Percentiles rank a stretch among this genome's conserved stretches.
Evolutionary conservation across 1,140 invertebrate species (phyloP).

Genomic region (Penaeus japonicus): DNA sequence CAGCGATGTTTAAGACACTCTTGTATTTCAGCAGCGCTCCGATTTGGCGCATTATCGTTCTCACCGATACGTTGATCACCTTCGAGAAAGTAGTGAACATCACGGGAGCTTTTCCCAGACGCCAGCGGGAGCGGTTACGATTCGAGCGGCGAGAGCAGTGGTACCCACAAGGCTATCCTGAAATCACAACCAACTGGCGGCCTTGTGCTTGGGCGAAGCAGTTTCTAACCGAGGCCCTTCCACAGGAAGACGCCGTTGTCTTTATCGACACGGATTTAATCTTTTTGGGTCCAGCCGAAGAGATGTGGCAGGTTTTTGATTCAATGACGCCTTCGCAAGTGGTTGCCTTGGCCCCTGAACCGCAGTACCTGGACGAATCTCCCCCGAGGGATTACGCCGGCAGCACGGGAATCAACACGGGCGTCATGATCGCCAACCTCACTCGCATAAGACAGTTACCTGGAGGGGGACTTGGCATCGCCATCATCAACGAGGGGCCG

Average conservation of each 20-base stretch:
- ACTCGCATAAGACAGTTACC: neutral
- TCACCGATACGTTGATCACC: neutral
- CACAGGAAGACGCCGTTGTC: slow-evolving; percentile 4
- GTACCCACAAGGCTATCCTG: neutral
- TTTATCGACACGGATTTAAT: slow-evolving; percentile 28
- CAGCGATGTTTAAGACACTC: neutral
- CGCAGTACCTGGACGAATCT: slow-evolving; percentile 8
- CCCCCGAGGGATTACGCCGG: slow-evolving; percentile 1
- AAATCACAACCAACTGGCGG: neutral
- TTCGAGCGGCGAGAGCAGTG: neutral
- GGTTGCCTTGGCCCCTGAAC: slow-evolving; percentile 26
- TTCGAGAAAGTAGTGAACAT: slow-evolving; percentile 9
- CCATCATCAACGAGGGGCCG: neutral
- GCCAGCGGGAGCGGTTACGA: neutral
- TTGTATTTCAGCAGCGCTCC: neutral
- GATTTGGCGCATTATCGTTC: neutral
- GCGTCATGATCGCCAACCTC: slow-evolving; percentile 26
- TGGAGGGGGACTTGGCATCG: neutral
- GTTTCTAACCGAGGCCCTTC: slow-evolving; percentile 18
- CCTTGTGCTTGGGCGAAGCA: slow-evolving; percentile 32
- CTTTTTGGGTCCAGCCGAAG: slow-evolving; percentile 27
- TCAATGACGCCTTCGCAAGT: neutral
- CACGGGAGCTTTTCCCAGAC: neutral
- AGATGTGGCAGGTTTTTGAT: slow-evolving; percentile 21
- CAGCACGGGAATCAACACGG: slow-evolving; percentile 17